Percentiles rank a stretch among this genome's conserved stretches.
phyloP scores from a whole-genome alignment of 2,113 vertebrate genomes.

The Hippocampus barbouri region DNA sequence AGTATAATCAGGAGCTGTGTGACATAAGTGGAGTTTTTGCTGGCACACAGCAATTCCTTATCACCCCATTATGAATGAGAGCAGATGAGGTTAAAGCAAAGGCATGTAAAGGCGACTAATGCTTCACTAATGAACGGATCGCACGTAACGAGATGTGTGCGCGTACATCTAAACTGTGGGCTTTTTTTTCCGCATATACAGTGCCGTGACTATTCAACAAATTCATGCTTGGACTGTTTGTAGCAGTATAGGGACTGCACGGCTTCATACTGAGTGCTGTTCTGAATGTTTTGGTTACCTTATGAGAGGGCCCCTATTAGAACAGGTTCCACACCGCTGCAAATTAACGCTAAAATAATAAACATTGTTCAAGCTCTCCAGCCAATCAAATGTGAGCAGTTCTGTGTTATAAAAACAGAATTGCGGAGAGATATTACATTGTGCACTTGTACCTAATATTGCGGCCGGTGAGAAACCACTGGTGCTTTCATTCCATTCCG shows the following conservation, averaged over 20 bases:
- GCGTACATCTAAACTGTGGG: slow-evolving; percentile 2
- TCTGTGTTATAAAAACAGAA: background rate
- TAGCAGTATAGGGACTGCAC: background rate
- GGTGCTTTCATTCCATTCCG: slow-evolving; percentile 59
- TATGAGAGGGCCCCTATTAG: background rate
- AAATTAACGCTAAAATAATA: background rate
- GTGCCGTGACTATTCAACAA: background rate
- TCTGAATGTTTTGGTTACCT: background rate
- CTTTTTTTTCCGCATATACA: background rate
- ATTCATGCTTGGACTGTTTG: background rate
- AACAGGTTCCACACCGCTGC: background rate
- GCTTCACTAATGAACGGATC: slow-evolving; percentile 45
- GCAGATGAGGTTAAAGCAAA: slow-evolving; percentile 48
- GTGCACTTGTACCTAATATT: slow-evolving; percentile 16
- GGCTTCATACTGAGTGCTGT: background rate
- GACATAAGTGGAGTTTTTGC: slow-evolving; percentile 20
- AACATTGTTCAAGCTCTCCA: background rate
- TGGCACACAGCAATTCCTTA: slow-evolving; percentile 42
- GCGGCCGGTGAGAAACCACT: slow-evolving; percentile 48
- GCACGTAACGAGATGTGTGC: slow-evolving; percentile 33
- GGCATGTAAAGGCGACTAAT: slow-evolving; percentile 45
- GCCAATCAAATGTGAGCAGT: background rate
- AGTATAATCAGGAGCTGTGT: slow-evolving; percentile 6
- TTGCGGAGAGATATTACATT: background rate
- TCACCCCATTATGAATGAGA: slow-evolving; percentile 53